phyloP scores from a whole-genome alignment of 2,113 vertebrate genomes.

The Ciconia boyciana region DNA sequence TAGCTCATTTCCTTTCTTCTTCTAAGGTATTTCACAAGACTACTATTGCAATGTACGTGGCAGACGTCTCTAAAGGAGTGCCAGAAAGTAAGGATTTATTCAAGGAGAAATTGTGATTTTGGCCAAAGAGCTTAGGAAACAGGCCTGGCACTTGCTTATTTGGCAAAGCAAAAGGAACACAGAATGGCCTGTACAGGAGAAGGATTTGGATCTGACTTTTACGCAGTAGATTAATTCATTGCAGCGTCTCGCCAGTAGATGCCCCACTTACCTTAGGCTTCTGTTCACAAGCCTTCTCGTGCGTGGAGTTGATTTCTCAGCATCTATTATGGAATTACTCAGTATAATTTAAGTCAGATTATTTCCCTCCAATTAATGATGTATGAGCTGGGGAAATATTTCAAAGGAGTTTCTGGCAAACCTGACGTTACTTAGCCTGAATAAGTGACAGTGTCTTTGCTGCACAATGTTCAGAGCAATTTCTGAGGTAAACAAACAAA shows the following conservation, averaged over 20 bases:
- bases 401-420: neutral
- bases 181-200: neutral
- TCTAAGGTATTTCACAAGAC: neutral
- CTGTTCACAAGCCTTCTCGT: neutral
- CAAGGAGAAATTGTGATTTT: neutral
- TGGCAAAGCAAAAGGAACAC: neutral
- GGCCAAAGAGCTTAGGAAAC: neutral
- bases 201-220: neutral
- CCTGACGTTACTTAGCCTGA: neutral
- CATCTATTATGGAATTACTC: neutral
- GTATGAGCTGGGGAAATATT: neutral
- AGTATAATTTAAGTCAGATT: neutral
- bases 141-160: neutral
- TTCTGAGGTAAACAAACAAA: neutral
- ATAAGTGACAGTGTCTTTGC: neutral
- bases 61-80: neutral
- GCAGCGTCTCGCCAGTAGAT: constrained; percentile 1
- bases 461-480: neutral
- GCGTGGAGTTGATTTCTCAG: neutral
- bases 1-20: neutral
- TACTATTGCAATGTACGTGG: neutral
- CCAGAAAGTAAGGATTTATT: neutral
- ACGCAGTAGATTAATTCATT: neutral
- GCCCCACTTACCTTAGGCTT: constrained; percentile 16
- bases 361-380: neutral